A percentile compares a stretch with the other conserved stretches of the same genome.
Evolutionary conservation across 53 echinoderm and acorn worm genomes (phyloP).

Genomic region (Apostichopus leukothele): DNA sequence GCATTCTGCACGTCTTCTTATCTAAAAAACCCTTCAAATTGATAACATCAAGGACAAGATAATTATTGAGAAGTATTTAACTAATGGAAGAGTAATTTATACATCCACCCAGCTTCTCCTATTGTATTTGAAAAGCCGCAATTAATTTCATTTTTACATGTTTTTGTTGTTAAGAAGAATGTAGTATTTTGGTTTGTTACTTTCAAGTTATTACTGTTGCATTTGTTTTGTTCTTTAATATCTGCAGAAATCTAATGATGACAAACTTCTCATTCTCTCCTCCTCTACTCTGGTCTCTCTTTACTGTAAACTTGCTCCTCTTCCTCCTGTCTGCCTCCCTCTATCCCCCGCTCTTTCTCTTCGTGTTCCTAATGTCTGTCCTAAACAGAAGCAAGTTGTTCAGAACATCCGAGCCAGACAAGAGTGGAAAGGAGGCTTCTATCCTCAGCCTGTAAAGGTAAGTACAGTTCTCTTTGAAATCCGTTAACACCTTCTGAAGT

Average conservation of each 20-base stretch:
- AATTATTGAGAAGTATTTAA: too few species aligned
- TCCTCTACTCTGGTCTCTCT: conserved; percentile 69
- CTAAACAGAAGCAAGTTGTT: conserved; percentile 69
- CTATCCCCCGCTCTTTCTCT: conserved; percentile 67
- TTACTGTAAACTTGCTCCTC: conserved; percentile 47
- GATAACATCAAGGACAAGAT: too few species aligned
- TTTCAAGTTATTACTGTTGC: not conserved
- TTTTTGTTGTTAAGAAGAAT: too few species aligned
- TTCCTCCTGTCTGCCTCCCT: conserved; percentile 63
- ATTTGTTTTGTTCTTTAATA: conserved; percentile 19
- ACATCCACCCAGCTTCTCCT: too few species aligned
- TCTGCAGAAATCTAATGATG: conserved; percentile 4
- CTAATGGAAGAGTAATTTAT: too few species aligned
- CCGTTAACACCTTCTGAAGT: too few species aligned
- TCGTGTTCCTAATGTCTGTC: conserved; percentile 61
- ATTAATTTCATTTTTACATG: too few species aligned
- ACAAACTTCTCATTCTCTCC: conserved; percentile 37
- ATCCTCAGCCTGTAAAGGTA: conserved; percentile 72
- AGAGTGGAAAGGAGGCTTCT: conserved; percentile 68
- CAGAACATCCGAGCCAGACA: conserved; percentile 59
- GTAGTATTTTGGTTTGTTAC: too few species aligned
- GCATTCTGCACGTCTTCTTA: too few species aligned
- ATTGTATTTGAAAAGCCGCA: too few species aligned
- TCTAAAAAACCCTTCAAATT: too few species aligned
- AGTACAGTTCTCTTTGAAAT: not conserved